phyloP scores from a whole-genome alignment of 1,140 invertebrate genomes.

The Neodiprion lecontei region DNA sequence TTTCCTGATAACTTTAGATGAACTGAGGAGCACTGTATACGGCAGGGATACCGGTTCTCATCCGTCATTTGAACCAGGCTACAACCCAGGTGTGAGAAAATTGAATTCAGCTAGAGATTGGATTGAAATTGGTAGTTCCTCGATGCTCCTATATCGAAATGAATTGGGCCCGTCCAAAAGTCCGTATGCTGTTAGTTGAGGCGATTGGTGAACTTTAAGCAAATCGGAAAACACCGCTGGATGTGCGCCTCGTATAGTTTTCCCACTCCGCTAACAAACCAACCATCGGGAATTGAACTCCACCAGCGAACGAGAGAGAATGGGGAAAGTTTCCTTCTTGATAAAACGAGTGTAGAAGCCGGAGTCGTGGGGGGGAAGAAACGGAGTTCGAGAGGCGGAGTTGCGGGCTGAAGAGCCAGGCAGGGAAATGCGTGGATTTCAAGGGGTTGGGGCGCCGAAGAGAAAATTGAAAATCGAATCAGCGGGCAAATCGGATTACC shows the following conservation, averaged over 20 bases:
- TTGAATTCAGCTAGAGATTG: not conserved
- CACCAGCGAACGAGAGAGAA: not conserved
- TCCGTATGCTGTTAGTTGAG: not conserved
- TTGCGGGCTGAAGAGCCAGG: slow-evolving; percentile 9
- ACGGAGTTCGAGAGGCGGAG: slow-evolving; percentile 16
- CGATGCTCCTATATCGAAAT: not conserved
- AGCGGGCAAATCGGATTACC: slow-evolving; percentile 51
- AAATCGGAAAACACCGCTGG: not conserved
- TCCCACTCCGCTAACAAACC: slow-evolving; percentile 4
- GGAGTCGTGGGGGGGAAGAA: slow-evolving; percentile 10
- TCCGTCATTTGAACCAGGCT: too few species aligned
- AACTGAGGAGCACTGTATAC: too few species aligned
- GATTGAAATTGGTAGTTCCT: not conserved
- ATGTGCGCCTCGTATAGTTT: not conserved
- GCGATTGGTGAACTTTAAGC: not conserved
- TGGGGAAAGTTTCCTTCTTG: slow-evolving; percentile 9
- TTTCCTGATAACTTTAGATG: too few species aligned
- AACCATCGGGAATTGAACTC: not conserved
- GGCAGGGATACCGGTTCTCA: too few species aligned
- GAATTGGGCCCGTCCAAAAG: not conserved
- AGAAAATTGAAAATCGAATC: slow-evolving; percentile 56
- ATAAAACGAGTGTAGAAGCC: slow-evolving; percentile 8
- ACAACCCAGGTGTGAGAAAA: too few species aligned
- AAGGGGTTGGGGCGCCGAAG: slow-evolving; percentile 37
- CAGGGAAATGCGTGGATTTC: slow-evolving; percentile 41